phyloP scores from a whole-genome alignment of 2,113 vertebrate genomes.

The Catharus bicknelli region DNA sequence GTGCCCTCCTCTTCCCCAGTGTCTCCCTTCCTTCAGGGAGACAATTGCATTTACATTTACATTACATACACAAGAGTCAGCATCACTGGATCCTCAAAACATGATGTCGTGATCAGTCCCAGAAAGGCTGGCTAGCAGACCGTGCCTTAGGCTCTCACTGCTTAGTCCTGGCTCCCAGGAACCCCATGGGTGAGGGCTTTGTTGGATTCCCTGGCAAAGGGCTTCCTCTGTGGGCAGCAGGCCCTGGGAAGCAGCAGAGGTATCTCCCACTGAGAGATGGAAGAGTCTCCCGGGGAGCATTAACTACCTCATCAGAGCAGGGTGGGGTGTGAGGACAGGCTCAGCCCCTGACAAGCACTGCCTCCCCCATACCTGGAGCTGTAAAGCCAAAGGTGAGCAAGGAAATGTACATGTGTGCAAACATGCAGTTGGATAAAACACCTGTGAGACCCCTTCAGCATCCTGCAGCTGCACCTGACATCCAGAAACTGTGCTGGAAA shows the following conservation, averaged over 20 bases:
- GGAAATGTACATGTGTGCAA: accelerated
- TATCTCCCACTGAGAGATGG: not conserved
- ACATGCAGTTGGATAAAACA: not conserved
- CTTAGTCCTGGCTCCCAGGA: not conserved
- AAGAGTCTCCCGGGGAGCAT: not conserved
- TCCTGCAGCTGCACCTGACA: not conserved
- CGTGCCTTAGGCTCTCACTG: not conserved
- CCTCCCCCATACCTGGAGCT: not conserved
- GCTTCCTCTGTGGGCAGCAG: not conserved
- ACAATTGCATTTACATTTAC: not conserved
- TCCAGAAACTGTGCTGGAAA: not conserved
- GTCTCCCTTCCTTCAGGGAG: not conserved
- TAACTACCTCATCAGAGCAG: not conserved
- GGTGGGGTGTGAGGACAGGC: not conserved
- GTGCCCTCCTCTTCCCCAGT: not conserved
- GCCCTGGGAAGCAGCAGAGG: not conserved
- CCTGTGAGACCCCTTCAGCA: not conserved
- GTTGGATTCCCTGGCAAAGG: not conserved
- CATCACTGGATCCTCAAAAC: not conserved
- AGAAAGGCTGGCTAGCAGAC: not conserved
- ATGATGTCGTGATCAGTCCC: not conserved
- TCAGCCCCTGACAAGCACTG: not conserved
- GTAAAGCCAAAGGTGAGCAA: not conserved
- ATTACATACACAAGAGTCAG: not conserved
- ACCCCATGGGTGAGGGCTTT: not conserved